Conservation (phyloP, 2,888 invertebrate genomes). For the Drosophila merina region DNA sequence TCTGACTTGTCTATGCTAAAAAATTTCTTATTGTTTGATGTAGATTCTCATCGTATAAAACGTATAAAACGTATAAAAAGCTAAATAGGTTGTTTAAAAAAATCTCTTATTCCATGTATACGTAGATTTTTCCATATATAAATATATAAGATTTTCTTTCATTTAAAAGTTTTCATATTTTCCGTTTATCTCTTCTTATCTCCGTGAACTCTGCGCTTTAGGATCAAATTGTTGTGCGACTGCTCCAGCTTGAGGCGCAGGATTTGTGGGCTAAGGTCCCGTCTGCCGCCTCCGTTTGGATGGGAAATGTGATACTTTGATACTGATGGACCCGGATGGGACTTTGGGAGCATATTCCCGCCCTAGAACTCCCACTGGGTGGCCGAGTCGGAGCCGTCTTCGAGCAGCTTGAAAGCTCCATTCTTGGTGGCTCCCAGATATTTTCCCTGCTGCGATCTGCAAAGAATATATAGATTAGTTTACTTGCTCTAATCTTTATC, state of each 20-base stretch:
- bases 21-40: conserved; percentile 43
- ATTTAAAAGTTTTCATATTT: conserved; percentile 21
- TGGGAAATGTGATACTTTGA: conserved; percentile 26
- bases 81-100: conserved; percentile 64
- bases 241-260: conserved; percentile 14
- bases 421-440: conserved; percentile 96
- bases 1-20: conserved; percentile 47
- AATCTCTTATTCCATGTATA: conserved; percentile 50
- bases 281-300: conserved; percentile 1
- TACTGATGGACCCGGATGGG: conserved; percentile 24
- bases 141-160: conserved; percentile 40
- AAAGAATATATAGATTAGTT: background rate
- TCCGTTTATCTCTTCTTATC: background rate
- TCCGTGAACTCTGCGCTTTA: conserved; percentile 11
- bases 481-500: no score
- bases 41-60: conserved; percentile 56
- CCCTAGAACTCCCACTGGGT: conserved; percentile 97
- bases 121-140: conserved; percentile 37
- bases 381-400: conserved; percentile 90
- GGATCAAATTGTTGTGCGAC: conserved; percentile 48
- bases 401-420: conserved; percentile 93
- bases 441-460: conserved; percentile 86
- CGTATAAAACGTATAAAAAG: conserved; percentile 69
- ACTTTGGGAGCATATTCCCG: background rate
- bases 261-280: background rate